Conservation (phyloP, 1,140 invertebrate species). For the Pseudomyrmex cubaensis region DNA sequence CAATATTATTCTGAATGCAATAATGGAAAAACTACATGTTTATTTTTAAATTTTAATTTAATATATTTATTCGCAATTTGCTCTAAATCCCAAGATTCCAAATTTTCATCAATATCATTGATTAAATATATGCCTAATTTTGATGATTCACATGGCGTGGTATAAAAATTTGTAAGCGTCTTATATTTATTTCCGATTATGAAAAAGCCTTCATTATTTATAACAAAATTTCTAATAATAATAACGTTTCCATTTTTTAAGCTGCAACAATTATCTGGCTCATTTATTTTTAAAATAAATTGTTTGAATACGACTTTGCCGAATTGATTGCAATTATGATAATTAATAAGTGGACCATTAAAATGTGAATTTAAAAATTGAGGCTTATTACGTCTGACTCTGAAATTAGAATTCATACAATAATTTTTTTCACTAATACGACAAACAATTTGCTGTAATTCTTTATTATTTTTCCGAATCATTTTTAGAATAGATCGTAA, state of each 20-base stretch:
- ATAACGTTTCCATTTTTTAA: slow-evolving; percentile 19
- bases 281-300: neutral
- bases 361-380: slow-evolving; percentile 19
- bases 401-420: slow-evolving; percentile 14
- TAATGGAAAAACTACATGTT: slow-evolving; percentile 1
- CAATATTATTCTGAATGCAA: slow-evolving; percentile 5
- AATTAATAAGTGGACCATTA: slow-evolving; percentile 7
- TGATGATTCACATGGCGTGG: neutral
- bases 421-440: slow-evolving; percentile 17
- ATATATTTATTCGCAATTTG: slow-evolving; percentile 26
- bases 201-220: neutral
- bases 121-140: slow-evolving; percentile 2
- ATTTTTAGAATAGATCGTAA: slow-evolving; percentile 9
- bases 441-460: slow-evolving; percentile 22
- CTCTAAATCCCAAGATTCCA: neutral
- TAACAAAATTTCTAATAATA: slow-evolving; percentile 10
- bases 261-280: slow-evolving; percentile 7
- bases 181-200: slow-evolving; percentile 17
- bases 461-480: slow-evolving; percentile 19
- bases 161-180: slow-evolving; percentile 15
- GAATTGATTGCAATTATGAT: slow-evolving; percentile 9
- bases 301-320: slow-evolving; percentile 3
- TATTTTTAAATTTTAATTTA: slow-evolving; percentile 30
- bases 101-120: neutral
- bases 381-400: neutral